Evolutionary conservation across 1,140 invertebrate species (phyloP), one percentile per base, ranked within the genome.

Genomic region (Drosophila arizonae): DNA sequence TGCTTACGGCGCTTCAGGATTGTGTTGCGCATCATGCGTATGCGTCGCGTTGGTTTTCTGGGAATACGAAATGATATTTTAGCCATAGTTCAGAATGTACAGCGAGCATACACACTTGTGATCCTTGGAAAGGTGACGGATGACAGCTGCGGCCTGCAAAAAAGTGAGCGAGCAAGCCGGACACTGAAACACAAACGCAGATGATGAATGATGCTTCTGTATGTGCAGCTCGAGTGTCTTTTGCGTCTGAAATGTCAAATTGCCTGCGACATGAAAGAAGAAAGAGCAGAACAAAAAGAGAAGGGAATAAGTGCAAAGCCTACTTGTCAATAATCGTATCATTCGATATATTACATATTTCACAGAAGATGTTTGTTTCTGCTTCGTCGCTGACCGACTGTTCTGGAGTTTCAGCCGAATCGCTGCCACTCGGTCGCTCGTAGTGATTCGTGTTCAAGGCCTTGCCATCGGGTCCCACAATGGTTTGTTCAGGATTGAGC

Each of bases 71-170:
- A 57, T 21, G 21, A 45, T 48, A 62, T 45, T 46, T 10, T 46
- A 33, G 15, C 9, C 21, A 21, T n/a, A 17, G 30, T 51, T 33
- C 6, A 3, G n/a, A 10, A 26, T 54, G 45, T 17, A 5, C 4
- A 28, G 5, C 41, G 6, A 48, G 8, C 10, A 5, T 46, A 89
- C 79, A 65, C 91, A 94, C 93, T 93, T 92, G 88, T 95, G 94
- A 82, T 95, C 94, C 93, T 95, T 95, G 61, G 93, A 94, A 8
- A 96, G 92, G 93, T 96, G 95, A n/a, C 95, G 92, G 79, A 95
- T 95, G 5, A 95, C 95, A 77, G 94, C 94, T 93, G 94, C 95
- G 0, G 94, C 93, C 73, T 95, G 95, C 39, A 94, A 92, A 90
- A 95, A 95, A 68, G 93, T 94, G 64, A 94, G 93, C n/a, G 94